Percentiles rank a stretch among this genome's conserved stretches.
phyloP scores from a whole-genome alignment of 2,888 invertebrate genomes.

The Pseudococcus viburni region DNA sequence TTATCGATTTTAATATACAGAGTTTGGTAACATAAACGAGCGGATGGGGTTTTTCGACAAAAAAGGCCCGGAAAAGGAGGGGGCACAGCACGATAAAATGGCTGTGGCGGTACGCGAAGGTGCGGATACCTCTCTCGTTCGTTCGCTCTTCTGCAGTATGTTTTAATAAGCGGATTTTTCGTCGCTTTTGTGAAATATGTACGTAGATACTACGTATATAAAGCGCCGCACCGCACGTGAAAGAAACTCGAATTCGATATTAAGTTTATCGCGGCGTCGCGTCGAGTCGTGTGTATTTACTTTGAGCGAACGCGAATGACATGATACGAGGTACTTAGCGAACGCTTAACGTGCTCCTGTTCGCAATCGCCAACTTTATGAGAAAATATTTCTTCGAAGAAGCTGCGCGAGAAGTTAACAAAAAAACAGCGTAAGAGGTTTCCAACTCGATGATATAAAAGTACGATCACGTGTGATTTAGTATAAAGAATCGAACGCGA shows the following conservation, averaged over 20 bases:
- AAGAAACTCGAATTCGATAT: conserved; percentile 25
- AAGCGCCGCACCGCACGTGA: not conserved
- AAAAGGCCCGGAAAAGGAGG: not conserved
- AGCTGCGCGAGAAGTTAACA: not conserved
- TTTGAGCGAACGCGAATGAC: conserved; percentile 5
- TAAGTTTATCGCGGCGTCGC: conserved; percentile 9
- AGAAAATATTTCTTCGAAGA: conserved; percentile 3
- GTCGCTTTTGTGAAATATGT: conserved; percentile 11
- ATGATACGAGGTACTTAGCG: conserved; percentile 32
- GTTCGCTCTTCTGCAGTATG: not conserved
- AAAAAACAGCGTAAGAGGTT: not conserved
- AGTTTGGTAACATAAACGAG: not conserved
- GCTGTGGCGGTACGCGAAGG: not conserved
- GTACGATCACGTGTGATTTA: conserved; percentile 8
- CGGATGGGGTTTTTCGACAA: not conserved
- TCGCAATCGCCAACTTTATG: conserved; percentile 34
- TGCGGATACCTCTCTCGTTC: not conserved
- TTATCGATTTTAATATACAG: conserved; percentile 31
- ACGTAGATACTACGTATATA: not conserved
- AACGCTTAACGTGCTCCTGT: conserved; percentile 14
- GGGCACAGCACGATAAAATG: not conserved
- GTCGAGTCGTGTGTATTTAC: conserved; percentile 25
- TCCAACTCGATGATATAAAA: not conserved
- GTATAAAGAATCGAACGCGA: not conserved
- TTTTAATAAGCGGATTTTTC: conserved; percentile 25